Base-by-base conservation (phyloP, 2,113 vertebrate species). In the Neolamprologus hecqui region DNA sequence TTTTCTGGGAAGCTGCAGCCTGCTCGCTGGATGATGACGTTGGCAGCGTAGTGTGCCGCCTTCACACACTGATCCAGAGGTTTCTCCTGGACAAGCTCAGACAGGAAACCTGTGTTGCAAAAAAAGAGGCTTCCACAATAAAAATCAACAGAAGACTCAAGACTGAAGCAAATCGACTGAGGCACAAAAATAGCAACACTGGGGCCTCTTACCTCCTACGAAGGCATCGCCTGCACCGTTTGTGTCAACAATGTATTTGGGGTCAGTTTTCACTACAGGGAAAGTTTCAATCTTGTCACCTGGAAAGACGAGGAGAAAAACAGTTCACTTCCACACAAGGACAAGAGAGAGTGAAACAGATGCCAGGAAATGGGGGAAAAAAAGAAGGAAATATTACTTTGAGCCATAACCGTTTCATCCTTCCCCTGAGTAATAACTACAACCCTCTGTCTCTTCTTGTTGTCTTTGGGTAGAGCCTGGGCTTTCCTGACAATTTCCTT, bases 1-100 rank as follows among this genome's bases (percentile, higher is more conserved):
- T 98, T 99, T 93, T 98, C 98, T 54, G 99, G 98, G 90, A 99
- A 98, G 77, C 98, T 99, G 92, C 99, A 99, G n/a, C 99, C 99
- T 4, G 97, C 96, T 33, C 95, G 96, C 89, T 94, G 96, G 91
- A 99, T 98, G 81, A 99, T 97, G 60, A 99, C 96, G 1, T 97
- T 99, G 87, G 98, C 98, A 2, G 98, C 97, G 4, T 99, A 99
- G 94, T 99, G 98, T 37, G 97, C 99, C 0, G 97, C 99, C 8
- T 96, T 97, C 91, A 99, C 96, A 86, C 98, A 99, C 89, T 97
- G 96, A 1, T 97, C 97, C 92, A 98, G 93, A 1, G 97, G 93
- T 86, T 97, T 97, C 33, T 98, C 97, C 81, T 96, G 97, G 73
- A 99, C 98, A 60, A 99, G 96, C 84, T 98, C 97, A 4, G 98